A percentile compares a stretch with the other conserved stretches of the same genome.
Conservation (phyloP, 1,140 invertebrate genomes). For the Drosophila simulans region DNA sequence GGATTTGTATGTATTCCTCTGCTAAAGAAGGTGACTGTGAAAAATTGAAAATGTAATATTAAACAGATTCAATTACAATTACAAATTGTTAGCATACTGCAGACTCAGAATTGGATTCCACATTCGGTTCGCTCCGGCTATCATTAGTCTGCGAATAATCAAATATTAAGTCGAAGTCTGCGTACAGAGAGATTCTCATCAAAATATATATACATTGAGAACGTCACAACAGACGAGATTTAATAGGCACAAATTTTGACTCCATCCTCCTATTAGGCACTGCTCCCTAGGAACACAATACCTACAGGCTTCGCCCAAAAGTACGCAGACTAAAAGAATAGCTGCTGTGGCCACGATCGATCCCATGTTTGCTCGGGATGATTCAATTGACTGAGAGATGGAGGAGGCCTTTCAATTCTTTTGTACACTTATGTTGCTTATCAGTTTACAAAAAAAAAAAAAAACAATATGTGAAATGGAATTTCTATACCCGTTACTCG, state of each 20-base stretch:
- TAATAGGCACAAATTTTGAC: background rate
- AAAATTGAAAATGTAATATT: too few species aligned
- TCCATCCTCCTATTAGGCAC: background rate
- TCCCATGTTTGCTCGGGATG: background rate
- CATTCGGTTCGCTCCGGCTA: too few species aligned
- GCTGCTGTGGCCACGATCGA: too few species aligned
- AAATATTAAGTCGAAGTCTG: background rate
- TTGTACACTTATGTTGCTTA: background rate
- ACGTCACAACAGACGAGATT: background rate
- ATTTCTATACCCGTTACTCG: background rate
- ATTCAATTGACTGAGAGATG: background rate
- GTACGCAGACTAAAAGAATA: background rate
- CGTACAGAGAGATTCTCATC: background rate
- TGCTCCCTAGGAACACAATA: background rate
- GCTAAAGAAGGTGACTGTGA: too few species aligned
- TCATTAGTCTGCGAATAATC: background rate
- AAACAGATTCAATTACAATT: too few species aligned
- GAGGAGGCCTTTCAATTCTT: too few species aligned
- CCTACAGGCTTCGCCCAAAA: background rate
- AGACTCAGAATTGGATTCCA: too few species aligned
- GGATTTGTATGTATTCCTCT: too few species aligned
- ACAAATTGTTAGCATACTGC: too few species aligned
- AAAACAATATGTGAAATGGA: background rate
- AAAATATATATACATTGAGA: background rate
- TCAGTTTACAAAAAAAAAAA: background rate